A percentile compares a stretch with the other conserved stretches of the same genome.
Evolutionary conservation across 2,888 invertebrate genomes (phyloP).

Genomic region (Caenorhabditis drosophilae): DNA sequence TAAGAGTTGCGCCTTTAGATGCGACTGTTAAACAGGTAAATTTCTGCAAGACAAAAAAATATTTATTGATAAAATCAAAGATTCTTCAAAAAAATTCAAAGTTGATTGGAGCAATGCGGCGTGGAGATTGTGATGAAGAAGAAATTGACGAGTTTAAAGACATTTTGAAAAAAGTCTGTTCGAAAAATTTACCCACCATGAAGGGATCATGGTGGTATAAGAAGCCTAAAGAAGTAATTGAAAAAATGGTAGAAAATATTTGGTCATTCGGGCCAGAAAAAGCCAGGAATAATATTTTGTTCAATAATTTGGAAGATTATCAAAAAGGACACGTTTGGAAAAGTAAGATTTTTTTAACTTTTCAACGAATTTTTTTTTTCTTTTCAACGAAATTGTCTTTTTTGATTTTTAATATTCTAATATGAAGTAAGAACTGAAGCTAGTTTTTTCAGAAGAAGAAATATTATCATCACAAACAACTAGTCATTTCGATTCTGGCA

Average conservation of each 20-base stretch:
- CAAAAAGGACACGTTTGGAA: conserved; percentile 61
- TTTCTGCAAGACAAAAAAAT: background rate
- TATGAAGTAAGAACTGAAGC: background rate
- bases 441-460: no score
- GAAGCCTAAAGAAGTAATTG: conserved; percentile 54
- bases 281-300: conserved; percentile 85
- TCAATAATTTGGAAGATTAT: conserved; percentile 81
- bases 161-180: conserved; percentile 21
- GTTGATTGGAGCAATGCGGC: conserved; percentile 40
- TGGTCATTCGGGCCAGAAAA: conserved; percentile 91
- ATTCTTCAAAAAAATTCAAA: conserved; percentile 48
- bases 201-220: conserved; percentile 66
- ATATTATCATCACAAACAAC: no score
- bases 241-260: conserved; percentile 72
- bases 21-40: conserved; percentile 29
- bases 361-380: conserved; percentile 2
- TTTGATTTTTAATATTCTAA: background rate
- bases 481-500: conserved; percentile 55
- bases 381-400: background rate
- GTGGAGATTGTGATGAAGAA: conserved; percentile 31
- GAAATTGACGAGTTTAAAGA: conserved; percentile 29
- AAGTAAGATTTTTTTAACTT: conserved; percentile 18
- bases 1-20: conserved; percentile 60
- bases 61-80: conserved; percentile 9
- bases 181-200: conserved; percentile 46